phyloP scores from a whole-genome alignment of 2,797 vertebrate species.

The Phalanger gymnotis region DNA sequence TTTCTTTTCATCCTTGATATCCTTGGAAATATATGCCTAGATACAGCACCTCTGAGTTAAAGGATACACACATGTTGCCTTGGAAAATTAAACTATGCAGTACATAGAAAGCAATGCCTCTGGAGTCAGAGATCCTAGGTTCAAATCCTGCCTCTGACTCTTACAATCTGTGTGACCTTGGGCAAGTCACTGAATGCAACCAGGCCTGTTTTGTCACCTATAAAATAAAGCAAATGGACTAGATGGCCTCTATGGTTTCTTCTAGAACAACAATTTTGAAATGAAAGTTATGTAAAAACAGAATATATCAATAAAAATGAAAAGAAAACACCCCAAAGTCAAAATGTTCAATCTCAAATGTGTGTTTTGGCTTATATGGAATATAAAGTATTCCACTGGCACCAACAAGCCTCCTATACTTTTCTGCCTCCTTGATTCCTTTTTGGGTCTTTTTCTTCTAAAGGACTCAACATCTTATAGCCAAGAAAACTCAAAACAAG shows the following conservation, averaged over 20 bases:
- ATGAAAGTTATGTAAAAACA: background rate
- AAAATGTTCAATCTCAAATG: constrained; percentile 17
- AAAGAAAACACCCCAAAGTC: background rate
- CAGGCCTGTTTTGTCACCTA: background rate
- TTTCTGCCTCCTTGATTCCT: constrained; percentile 26
- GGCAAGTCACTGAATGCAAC: background rate
- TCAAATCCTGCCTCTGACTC: background rate
- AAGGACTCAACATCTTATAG: constrained; percentile 1
- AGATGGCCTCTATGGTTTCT: background rate
- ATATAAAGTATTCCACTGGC: background rate
- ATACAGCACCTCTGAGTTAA: background rate
- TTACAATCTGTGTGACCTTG: background rate
- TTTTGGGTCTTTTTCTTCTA: background rate
- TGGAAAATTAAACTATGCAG: background rate
- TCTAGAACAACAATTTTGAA: background rate
- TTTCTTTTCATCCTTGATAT: background rate
- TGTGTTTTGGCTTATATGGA: constrained; percentile 4
- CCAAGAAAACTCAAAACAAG: constrained; percentile 49
- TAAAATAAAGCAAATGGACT: background rate
- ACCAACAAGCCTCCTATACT: background rate
- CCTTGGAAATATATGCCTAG: background rate
- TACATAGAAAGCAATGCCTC: background rate
- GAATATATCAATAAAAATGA: background rate
- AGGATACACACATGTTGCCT: background rate
- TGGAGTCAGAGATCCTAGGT: background rate